These are phyloP conservation scores for Aix galericulata DNA, from an alignment of 2,113 vertebrate species.

Conservation along the genomic window DNA sequence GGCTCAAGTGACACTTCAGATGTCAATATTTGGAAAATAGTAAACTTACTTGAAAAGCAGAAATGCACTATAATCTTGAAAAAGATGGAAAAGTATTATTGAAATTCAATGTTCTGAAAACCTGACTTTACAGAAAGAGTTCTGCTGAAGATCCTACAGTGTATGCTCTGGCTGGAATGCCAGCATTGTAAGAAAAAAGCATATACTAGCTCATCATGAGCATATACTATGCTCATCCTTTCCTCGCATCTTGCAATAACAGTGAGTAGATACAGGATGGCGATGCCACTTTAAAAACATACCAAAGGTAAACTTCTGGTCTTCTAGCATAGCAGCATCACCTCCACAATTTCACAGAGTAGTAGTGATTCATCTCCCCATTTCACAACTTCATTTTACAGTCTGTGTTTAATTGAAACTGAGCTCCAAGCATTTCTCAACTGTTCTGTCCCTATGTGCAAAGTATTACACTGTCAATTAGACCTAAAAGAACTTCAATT, in stretches of 20 bases:
- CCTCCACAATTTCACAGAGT: neutral
- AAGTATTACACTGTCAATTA: neutral
- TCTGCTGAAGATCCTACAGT: neutral
- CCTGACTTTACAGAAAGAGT: neutral
- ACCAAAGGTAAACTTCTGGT: neutral
- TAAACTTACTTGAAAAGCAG: neutral
- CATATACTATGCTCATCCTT: neutral
- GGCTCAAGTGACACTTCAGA: neutral
- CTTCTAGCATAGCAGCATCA: neutral
- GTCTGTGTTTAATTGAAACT: neutral
- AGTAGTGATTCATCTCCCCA: neutral
- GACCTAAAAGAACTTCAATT: neutral
- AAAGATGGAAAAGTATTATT: neutral
- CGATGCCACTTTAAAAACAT: neutral
- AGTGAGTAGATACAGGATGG: neutral
- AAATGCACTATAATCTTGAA: neutral
- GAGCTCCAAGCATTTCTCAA: neutral
- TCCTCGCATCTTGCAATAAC: neutral
- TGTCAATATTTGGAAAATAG: neutral
- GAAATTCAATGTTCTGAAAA: neutral
- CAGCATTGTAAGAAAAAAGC: neutral
- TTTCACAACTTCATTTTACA: neutral
- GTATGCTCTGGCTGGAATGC: too few relatives aligned
- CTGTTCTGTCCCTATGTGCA: neutral
- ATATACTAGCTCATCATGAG: neutral